phyloP scores from a whole-genome alignment of 2,113 vertebrate species.

The Notiomystis cincta region DNA sequence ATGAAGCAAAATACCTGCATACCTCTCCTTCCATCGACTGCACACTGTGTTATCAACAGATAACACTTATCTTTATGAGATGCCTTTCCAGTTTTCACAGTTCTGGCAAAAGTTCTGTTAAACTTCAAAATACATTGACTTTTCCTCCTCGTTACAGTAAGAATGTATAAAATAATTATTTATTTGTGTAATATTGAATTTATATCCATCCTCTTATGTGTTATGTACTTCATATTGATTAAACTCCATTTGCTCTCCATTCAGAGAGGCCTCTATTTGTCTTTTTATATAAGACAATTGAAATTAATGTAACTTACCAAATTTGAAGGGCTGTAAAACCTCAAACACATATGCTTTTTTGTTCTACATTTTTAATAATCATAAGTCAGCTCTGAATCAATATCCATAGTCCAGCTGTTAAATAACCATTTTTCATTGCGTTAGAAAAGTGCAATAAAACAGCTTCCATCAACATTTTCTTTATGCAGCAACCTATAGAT shows the following conservation, averaged over 20 bases:
- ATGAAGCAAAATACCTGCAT: not conserved
- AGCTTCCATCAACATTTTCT: not conserved
- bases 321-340: not conserved
- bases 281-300: slow-evolving; percentile 34
- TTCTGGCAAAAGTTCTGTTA: slow-evolving; percentile 42
- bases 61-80: not conserved
- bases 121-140: slow-evolving; percentile 69
- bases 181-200: slow-evolving; percentile 67
- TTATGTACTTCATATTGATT: slow-evolving; percentile 72
- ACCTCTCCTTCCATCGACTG: not conserved
- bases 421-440: not conserved
- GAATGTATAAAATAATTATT: slow-evolving; percentile 69
- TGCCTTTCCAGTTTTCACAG: slow-evolving; percentile 1
- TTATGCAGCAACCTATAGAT: not conserved
- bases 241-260: slow-evolving; percentile 20
- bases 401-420: not conserved
- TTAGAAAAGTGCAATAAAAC: not conserved
- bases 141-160: slow-evolving; percentile 65
- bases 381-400: not conserved
- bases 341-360: not conserved
- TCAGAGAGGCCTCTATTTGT: slow-evolving; percentile 15
- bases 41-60: no score
- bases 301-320: slow-evolving; percentile 32
- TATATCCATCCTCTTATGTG: slow-evolving; percentile 61
- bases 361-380: slow-evolving; percentile 7